Conservation (phyloP, 2,113 vertebrate species). For the Hippolais icterina region DNA sequence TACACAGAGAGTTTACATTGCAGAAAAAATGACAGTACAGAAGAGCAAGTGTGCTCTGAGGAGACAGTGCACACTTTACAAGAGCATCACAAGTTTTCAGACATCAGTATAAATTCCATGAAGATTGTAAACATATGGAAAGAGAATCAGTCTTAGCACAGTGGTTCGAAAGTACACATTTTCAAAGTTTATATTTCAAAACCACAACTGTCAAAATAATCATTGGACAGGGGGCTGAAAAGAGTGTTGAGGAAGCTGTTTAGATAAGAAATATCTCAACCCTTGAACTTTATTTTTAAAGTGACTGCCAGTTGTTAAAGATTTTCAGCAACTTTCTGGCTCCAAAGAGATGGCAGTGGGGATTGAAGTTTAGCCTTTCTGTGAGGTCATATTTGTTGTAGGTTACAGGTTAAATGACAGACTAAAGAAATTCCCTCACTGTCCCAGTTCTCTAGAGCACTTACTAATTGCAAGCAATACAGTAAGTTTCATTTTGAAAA, state of each 20-base stretch:
- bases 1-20: background rate
- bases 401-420: background rate
- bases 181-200: background rate
- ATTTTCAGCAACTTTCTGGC: background rate
- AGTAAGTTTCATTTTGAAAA: background rate
- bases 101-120: background rate
- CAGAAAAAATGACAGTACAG: background rate
- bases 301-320: background rate
- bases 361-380: background rate
- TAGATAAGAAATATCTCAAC: background rate
- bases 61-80: background rate
- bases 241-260: background rate
- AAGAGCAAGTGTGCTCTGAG: background rate
- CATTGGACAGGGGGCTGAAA: background rate
- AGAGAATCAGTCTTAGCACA: background rate
- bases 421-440: background rate
- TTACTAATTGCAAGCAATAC: background rate
- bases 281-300: background rate
- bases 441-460: background rate
- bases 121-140: background rate
- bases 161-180: background rate
- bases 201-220: conserved; percentile 13
- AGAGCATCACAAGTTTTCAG: background rate
- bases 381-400: background rate
- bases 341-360: background rate